Evolutionary conservation across 2,113 vertebrate genomes (phyloP), one percentile per base, ranked within the genome.

Genomic region (Sarotherodon lohbergeri): DNA sequence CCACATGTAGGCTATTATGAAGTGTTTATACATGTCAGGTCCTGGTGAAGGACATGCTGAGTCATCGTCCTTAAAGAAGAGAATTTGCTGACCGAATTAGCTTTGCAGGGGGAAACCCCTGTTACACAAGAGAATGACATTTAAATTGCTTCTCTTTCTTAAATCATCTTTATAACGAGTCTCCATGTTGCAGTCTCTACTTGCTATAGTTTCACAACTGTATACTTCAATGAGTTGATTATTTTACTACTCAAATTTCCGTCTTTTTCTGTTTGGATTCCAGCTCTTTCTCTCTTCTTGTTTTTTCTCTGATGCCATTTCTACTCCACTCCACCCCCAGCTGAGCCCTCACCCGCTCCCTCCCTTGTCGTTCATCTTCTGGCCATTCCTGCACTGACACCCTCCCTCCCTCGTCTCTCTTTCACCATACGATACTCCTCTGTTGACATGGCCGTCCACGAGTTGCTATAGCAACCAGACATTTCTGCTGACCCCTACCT

Each of bases 341-440:
- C 79, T 46, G 48, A 57, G 66, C 83, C 80, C 81, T 86, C 22
- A 73, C 34, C 54, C 48, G 83, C 84, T 86, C 73, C 52, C 81
- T 83, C 68, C 50, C 61, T 39, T 39, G 66, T 29, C 84, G 17
- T 95, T 93, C 85, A 84, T 90, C 92, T 87, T 82, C 84, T 17
- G 66, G 78, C 63, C 88, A 89, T 92, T 91, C 84, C 90, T 88
- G 81, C 61, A 88, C 93, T 88, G 84, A 91, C 84, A 84, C 76
- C 84, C 82, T 82, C 78, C 12, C 82, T 59, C 83, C 81, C 88
- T 61, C 81, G 80, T 95, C 91, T 96, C 91, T 46, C 87, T 95
- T 96, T 95, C 95, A 93, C 92, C 95, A 96, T 93, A 88, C 32
- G 94, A 96, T 95, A 96, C 90, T 85, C 41, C 81, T 90, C 78